These are phyloP conservation scores for Edolisoma coerulescens DNA, from an alignment of 2,113 vertebrate genomes.

Conservation along the genomic window DNA sequence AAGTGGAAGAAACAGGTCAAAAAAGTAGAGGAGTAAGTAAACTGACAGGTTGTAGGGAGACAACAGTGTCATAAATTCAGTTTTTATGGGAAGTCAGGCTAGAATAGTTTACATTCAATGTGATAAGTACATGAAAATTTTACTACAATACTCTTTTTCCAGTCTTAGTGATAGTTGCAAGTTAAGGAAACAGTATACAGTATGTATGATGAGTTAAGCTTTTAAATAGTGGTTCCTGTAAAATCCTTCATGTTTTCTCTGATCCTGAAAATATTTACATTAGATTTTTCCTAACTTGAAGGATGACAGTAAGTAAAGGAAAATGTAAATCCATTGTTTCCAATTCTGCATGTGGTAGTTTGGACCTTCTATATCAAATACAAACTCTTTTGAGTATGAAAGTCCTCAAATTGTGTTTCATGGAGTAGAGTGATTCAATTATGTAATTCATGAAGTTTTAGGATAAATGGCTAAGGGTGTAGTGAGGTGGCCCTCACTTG, in stretches of 20 bases:
- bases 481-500: neutral
- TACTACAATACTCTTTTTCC: neutral
- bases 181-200: neutral
- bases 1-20: neutral
- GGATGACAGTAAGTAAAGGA: neutral
- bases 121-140: neutral
- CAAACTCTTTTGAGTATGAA: neutral
- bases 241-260: neutral
- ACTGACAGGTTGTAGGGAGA: neutral
- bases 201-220: neutral
- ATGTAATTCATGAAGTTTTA: neutral
- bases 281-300: neutral
- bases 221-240: neutral
- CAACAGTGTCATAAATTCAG: neutral
- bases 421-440: neutral
- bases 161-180: neutral
- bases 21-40: neutral
- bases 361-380: neutral
- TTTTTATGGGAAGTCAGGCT: neutral
- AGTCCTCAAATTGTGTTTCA: neutral
- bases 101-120: neutral
- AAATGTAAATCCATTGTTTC: neutral
- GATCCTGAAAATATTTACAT: neutral
- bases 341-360: neutral
- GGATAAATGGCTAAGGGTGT: neutral